Evolutionary conservation across 1,140 invertebrate genomes (phyloP).

Genomic region (Ericerus pela): DNA sequence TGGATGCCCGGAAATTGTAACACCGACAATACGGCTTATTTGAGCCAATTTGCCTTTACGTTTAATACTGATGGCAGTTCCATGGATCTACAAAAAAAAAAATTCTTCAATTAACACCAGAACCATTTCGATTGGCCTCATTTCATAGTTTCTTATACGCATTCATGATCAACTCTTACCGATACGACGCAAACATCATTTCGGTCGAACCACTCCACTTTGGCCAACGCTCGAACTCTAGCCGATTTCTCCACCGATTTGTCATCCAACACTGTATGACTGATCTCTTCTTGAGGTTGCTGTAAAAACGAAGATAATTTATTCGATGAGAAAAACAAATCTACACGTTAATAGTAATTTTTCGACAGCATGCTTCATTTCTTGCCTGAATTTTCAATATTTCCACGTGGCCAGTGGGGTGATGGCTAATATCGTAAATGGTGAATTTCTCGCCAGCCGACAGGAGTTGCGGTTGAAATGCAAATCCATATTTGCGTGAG

Average conservation of each 20-base stretch:
- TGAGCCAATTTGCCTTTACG: constrained; percentile 31
- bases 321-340: background rate
- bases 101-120: background rate
- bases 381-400: constrained; percentile 42
- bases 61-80: constrained; percentile 16
- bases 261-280: constrained; percentile 29
- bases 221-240: constrained; percentile 42
- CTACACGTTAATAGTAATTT: constrained; percentile 25
- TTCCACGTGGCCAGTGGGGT: constrained; percentile 44
- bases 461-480: constrained; percentile 51
- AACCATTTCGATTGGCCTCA: background rate
- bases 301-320: constrained; percentile 27
- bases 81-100: constrained; percentile 14
- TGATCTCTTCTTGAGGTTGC: constrained; percentile 36
- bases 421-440: constrained; percentile 44
- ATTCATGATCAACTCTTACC: constrained; percentile 25
- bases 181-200: constrained; percentile 39
- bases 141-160: background rate
- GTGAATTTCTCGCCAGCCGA: constrained; percentile 53
- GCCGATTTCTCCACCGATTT: constrained; percentile 44
- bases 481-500: constrained; percentile 51
- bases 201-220: constrained; percentile 48
- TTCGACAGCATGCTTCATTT: no score
- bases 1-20: constrained; percentile 39
- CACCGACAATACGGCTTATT: constrained; percentile 39